These are phyloP conservation scores for Hesperophylax magnus DNA, from an alignment of 1,140 invertebrate genomes.

Conservation along the genomic window DNA sequence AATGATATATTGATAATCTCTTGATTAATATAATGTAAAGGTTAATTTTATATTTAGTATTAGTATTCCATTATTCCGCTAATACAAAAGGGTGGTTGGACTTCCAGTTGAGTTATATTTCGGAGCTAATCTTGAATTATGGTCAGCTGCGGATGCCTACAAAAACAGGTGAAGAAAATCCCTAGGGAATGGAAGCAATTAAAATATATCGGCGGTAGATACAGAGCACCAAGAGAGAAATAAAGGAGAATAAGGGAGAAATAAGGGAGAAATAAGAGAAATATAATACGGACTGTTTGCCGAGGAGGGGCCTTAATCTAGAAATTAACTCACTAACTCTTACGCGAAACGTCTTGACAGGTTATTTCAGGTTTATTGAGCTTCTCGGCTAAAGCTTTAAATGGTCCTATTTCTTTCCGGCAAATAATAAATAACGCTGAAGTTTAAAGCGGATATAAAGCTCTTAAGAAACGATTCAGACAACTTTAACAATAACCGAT, in stretches of 20 bases:
- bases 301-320: not conserved
- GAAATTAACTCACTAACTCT: slow-evolving; percentile 10
- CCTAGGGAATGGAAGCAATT: slow-evolving; percentile 24
- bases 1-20: too few relatives aligned
- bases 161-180: slow-evolving; percentile 23
- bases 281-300: not conserved
- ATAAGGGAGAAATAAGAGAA: not conserved
- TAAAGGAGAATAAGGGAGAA: not conserved
- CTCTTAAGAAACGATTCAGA: not conserved
- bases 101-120: not conserved
- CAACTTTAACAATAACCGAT: too few relatives aligned
- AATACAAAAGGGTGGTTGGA: not conserved
- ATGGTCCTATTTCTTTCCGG: too few relatives aligned
- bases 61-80: too few relatives aligned
- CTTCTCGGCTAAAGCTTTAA: too few relatives aligned
- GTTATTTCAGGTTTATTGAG: slow-evolving; percentile 2
- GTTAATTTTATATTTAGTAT: too few relatives aligned
- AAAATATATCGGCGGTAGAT: slow-evolving; percentile 24
- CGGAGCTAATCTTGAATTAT: slow-evolving; percentile 27
- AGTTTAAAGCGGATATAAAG: slow-evolving; percentile 2
- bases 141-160: slow-evolving; percentile 5
- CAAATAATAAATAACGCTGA: not conserved
- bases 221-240: not conserved
- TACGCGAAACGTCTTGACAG: slow-evolving; percentile 1
- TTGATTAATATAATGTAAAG: too few relatives aligned